A percentile compares a stretch with the other conserved stretches of the same genome.
phyloP scores from a whole-genome alignment of 2,113 vertebrate genomes.

The Entomyzon cyanotis region DNA sequence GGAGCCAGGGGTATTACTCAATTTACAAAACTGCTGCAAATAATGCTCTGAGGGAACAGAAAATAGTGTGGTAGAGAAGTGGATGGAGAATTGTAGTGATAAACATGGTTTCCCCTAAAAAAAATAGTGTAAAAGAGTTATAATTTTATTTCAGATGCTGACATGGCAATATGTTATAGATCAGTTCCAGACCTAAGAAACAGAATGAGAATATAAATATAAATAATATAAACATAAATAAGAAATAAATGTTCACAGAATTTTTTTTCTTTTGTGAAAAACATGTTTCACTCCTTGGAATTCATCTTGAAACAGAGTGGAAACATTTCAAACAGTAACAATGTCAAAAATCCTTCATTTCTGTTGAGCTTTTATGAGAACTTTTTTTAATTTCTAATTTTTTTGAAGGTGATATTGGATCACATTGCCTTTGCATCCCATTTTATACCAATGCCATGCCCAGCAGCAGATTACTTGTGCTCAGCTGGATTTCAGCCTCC shows the following conservation, averaged over 20 bases:
- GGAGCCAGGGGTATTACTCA: not conserved
- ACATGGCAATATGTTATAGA: not conserved
- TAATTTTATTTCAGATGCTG: not conserved
- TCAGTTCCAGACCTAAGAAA: not conserved
- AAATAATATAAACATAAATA: not conserved
- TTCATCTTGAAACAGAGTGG: not conserved
- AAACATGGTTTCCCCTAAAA: not conserved
- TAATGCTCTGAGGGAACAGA: not conserved
- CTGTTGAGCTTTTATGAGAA: not conserved
- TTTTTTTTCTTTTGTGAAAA: not conserved
- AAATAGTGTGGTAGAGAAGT: not conserved
- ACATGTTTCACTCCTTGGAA: not conserved
- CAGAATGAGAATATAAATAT: no score
- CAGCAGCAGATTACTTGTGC: not conserved
- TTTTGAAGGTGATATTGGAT: not conserved
- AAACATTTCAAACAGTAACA: not conserved
- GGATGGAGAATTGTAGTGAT: not conserved
- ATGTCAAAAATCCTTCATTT: not conserved
- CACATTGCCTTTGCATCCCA: not conserved
- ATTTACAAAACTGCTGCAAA: not conserved
- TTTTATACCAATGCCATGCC: rapidly evolving
- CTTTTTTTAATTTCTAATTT: not conserved
- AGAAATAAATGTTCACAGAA: not conserved
- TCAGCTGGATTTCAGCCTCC: not conserved
- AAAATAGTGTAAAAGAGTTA: not conserved